Conservation (phyloP, 2,888 invertebrate species). For the Lagria hirta region DNA sequence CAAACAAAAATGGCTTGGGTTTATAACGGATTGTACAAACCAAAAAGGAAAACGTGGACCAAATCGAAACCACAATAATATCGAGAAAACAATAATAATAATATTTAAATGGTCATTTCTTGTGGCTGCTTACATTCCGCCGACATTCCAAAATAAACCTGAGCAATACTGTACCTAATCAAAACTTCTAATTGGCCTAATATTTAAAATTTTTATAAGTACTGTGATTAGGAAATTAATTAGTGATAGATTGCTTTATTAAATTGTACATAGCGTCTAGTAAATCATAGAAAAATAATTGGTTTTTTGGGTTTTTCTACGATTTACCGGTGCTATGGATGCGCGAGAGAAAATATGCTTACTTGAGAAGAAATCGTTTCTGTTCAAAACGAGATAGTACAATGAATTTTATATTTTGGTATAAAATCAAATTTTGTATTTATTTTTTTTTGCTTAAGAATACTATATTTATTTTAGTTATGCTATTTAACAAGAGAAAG, state of each 20-base stretch:
- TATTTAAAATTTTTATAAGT: conserved; percentile 40
- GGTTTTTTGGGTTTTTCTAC: conserved; percentile 33
- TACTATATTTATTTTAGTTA: conserved; percentile 44
- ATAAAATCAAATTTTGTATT: conserved; percentile 42
- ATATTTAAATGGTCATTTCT: conserved; percentile 18
- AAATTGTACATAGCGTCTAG: conserved; percentile 18
- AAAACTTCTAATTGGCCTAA: conserved; percentile 42
- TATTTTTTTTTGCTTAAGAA: conserved; percentile 44
- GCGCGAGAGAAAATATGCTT: conserved; percentile 18
- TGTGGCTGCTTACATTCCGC: conserved; percentile 41
- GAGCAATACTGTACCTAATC: conserved; percentile 44
- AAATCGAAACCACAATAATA: conserved; percentile 29
- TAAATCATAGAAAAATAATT: conserved; percentile 29
- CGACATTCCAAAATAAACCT: conserved; percentile 45
- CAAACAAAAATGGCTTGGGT: conserved; percentile 37
- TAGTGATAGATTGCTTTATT: conserved; percentile 17
- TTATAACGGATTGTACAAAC: conserved; percentile 41
- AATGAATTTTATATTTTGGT: conserved; percentile 52
- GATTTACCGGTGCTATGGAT: conserved; percentile 32
- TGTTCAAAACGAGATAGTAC: conserved; percentile 46
- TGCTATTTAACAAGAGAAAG: conserved; percentile 20
- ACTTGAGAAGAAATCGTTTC: conserved; percentile 25
- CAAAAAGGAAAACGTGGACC: conserved; percentile 24
- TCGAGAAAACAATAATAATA: conserved; percentile 25
- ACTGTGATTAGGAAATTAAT: conserved; percentile 26